phyloP scores from a whole-genome alignment of 1,140 invertebrate species.

The Bombyx mandarina region DNA sequence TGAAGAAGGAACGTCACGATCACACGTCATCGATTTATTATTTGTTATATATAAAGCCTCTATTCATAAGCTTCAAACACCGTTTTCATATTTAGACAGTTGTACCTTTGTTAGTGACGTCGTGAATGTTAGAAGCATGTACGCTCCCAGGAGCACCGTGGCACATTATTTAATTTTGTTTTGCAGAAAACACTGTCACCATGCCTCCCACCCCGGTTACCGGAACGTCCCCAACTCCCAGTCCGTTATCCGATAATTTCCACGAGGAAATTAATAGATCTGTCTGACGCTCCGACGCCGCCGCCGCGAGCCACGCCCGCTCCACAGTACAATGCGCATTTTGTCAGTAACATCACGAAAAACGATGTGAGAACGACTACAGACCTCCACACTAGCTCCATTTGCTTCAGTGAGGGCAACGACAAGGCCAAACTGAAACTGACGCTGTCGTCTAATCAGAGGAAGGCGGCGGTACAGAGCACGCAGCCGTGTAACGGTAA shows the following conservation, averaged over 20 bases:
- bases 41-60: no score
- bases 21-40: no score
- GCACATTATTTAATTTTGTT: constrained; percentile 63
- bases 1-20: no score
- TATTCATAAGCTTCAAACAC: no score
- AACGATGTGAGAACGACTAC: constrained; percentile 28
- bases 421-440: constrained; percentile 55
- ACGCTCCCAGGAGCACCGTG: constrained; percentile 47
- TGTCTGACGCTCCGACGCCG: constrained; percentile 49
- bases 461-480: constrained; percentile 22
- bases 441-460: constrained; percentile 46
- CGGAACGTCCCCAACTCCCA: constrained; percentile 52
- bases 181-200: constrained; percentile 63
- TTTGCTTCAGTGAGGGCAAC: constrained; percentile 46
- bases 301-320: constrained; percentile 35
- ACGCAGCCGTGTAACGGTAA: constrained; percentile 29
- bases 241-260: constrained; percentile 57
- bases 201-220: constrained; percentile 56
- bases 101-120: constrained; percentile 17
- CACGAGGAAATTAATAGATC: constrained; percentile 52
- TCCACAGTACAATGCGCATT: constrained; percentile 27
- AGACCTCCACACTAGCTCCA: constrained; percentile 54
- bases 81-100: no score
- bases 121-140: constrained; percentile 32
- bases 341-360: constrained; percentile 53